Evolutionary conservation across 2,888 invertebrate genomes (phyloP), one percentile per base, ranked within the genome.

Genomic region (Ormyrus nitidulus): DNA sequence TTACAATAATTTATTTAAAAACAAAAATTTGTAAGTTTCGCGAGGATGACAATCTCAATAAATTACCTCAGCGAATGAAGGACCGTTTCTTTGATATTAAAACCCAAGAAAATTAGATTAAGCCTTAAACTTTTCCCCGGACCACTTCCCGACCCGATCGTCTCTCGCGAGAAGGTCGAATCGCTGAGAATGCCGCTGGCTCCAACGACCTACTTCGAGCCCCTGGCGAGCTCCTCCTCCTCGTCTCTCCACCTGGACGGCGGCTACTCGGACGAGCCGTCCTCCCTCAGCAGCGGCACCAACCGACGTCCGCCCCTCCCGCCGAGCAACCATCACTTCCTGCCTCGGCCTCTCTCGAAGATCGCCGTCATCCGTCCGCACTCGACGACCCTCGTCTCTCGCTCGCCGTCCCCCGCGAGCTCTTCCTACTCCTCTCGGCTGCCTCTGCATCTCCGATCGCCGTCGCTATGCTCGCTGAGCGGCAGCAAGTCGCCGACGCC

Each of bases 371-470:
- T 81, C 13, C 71, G 79, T 2, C 81, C 82, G 0, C 69, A 65
- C 66, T 72, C 79, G 6, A 65, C 73, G 48, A 69, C 46, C 5
- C 65, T 81, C n/a, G 11, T 80, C n/a, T 71, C 79, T 86, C 84
- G 51, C 64, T 49, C 13, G n/a, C 77, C 84, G 10, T 80, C 83
- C 2, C 82, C 82, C 49, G 83, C 79, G 6, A 62, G 83, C 80
- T 76, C 82, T 66, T 76, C 82, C 64, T 44, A 74, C 61, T 82
- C 84, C 44, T 72, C 81, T 44, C 74, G 83, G 71, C 49, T 79
- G 10, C 77, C 83, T 5, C 80, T 85, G 10, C 61, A 80, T 8
- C 64, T 75, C 62, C 82, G 92, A 56, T 92, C 92, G 46, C 91
- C 92, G 84, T 90, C 88, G n/a, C 0, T 78, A 9, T 56, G 71